These are phyloP conservation scores for Eumerus sabulonum DNA, from an alignment of 2,888 invertebrate species.

Conservation along the genomic window DNA sequence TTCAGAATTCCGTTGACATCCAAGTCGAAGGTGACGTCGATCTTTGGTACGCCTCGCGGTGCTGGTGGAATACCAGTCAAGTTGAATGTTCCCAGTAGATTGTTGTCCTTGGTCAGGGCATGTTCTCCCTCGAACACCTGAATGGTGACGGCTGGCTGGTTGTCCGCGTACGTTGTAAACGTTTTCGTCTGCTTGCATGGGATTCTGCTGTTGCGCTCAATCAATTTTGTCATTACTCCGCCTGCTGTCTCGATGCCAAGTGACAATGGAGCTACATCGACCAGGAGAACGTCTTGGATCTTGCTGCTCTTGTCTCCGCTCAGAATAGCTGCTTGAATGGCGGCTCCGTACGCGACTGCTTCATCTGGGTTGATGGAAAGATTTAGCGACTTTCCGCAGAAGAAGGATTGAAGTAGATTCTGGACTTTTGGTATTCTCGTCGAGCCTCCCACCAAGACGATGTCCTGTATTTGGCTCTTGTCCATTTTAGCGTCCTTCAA, in stretches of 20 bases:
- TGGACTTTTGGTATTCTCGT: slow-evolving; percentile 88
- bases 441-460: slow-evolving; percentile 89
- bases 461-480: slow-evolving; percentile 85
- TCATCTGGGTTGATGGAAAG: slow-evolving; percentile 87
- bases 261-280: slow-evolving; percentile 83
- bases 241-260: slow-evolving; percentile 87
- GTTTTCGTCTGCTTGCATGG: slow-evolving; percentile 84
- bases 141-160: slow-evolving; percentile 85
- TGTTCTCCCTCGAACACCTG: slow-evolving; percentile 86
- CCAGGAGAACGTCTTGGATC: slow-evolving; percentile 85
- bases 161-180: slow-evolving; percentile 88
- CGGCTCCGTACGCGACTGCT: slow-evolving; percentile 86
- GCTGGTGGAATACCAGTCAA: slow-evolving; percentile 94
- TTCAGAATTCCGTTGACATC: slow-evolving; percentile 96
- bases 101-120: slow-evolving; percentile 94
- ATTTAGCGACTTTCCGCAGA: slow-evolving; percentile 84
- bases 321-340: slow-evolving; percentile 84
- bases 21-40: slow-evolving; percentile 87
- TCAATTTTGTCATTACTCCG: slow-evolving; percentile 86
- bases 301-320: slow-evolving; percentile 83
- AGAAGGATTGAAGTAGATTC: slow-evolving; percentile 84
- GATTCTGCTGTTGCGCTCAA: slow-evolving; percentile 84
- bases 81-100: slow-evolving; percentile 95
- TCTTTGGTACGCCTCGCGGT: slow-evolving; percentile 90
- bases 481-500: slow-evolving; percentile 86